Evolutionary conservation across 2,113 vertebrate genomes (phyloP).

Genomic region (Tylochromis polylepis): DNA sequence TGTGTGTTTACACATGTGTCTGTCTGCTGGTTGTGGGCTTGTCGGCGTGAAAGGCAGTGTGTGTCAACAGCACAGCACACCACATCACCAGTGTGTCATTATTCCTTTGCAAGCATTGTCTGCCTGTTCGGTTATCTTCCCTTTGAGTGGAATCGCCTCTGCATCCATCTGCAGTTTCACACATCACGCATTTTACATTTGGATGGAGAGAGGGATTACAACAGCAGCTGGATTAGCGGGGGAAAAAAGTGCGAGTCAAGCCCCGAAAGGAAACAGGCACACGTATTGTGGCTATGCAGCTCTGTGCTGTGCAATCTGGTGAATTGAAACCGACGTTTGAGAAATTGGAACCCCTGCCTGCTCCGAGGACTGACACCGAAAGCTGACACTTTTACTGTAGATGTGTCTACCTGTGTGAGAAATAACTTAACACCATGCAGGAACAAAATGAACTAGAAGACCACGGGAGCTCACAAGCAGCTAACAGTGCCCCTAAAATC

Average conservation of each 20-base stretch:
- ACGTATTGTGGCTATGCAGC: background rate
- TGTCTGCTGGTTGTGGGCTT: background rate
- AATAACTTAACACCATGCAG: background rate
- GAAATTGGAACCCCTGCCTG: constrained; percentile 6
- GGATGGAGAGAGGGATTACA: background rate
- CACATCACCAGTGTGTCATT: background rate
- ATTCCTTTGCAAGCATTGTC: background rate
- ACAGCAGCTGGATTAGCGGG: background rate
- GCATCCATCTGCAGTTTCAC: background rate
- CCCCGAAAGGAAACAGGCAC: background rate
- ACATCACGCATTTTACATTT: background rate
- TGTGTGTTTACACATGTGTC: background rate
- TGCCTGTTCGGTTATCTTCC: background rate
- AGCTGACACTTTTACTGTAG: background rate
- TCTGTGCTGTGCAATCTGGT: background rate
- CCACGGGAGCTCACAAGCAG: background rate
- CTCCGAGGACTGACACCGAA: background rate
- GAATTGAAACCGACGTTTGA: constrained; percentile 27
- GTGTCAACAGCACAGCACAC: background rate
- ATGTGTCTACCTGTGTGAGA: background rate
- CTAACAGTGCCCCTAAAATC: background rate
- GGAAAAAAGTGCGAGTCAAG: background rate
- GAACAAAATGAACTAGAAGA: background rate
- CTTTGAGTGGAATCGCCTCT: background rate
- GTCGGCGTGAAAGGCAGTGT: background rate